Base-by-base conservation (phyloP, 2,797 vertebrate genomes). In the Acestrorhynchus altus region DNA sequence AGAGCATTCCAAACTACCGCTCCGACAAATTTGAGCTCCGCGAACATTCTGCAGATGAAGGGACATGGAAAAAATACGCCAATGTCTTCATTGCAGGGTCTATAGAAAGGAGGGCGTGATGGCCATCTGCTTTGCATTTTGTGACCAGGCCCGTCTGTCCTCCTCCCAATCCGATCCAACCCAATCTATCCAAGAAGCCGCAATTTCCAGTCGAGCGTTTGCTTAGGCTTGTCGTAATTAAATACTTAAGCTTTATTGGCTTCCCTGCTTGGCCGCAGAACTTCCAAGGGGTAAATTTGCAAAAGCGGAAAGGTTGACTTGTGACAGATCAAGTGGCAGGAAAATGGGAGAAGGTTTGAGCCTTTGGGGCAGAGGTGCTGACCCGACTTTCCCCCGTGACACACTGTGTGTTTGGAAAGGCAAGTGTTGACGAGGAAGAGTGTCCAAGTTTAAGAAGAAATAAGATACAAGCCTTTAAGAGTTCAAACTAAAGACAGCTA, bases 141-240 rank as follows among this genome's bases (percentile, higher is more conserved):
- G 72, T 72, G 35, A 10, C 52, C 22, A 12, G 16, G 15, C 57
- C 39, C 59, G 4, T 35, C 39, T 65, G 10, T 47, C 35, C 22
- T 24, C 47, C 39, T 18, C 31, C 31, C 31, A 35, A 35, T 35
- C 31, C 31, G 8, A 16, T 54, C 73, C 52, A 22, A 8, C 35
- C 73, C 24, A 8, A 22, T 64, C 65, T 44, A 28, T 64, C 46
- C 60, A 66, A 61, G 82, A 83, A 77, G 74, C 63, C 76, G 69
- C 73, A 74, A 77, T 77, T 66, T 77, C 71, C 70, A 82, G 61
- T 72, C 78, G 64, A 77, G 61, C 66, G 35, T 76, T 79, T 76
- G 74, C 63, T 74, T 76, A 63, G 69, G 81, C 76, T 73, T 83
- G 78, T 70, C 18, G 57, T 81, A 85, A 85, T 83, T 83, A 85